Evolutionary conservation across 1,140 invertebrate genomes (phyloP).

Genomic region (Lanistes nyassanus): DNA sequence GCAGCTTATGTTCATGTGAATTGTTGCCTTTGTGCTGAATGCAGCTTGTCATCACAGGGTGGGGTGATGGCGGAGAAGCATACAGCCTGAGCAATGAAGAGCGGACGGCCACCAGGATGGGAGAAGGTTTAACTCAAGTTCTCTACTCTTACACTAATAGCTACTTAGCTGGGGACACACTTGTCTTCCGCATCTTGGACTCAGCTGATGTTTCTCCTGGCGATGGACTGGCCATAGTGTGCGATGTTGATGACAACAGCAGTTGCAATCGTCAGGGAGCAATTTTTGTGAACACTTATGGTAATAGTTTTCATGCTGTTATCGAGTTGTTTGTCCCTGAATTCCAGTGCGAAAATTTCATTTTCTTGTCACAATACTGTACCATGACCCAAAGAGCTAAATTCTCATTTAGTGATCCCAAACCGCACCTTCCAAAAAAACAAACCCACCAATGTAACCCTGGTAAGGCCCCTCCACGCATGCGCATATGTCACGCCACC

Average conservation of each 20-base stretch:
- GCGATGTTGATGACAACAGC: slow-evolving; percentile 39
- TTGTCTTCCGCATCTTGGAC: slow-evolving; percentile 55
- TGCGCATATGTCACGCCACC: no score
- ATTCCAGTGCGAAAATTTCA: no score
- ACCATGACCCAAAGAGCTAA: no score
- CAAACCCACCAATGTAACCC: no score
- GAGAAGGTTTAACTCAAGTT: slow-evolving; percentile 40
- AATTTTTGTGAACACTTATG: slow-evolving; percentile 50
- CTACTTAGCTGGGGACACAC: slow-evolving; percentile 46
- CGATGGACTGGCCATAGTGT: slow-evolving; percentile 52
- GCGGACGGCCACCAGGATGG: slow-evolving; percentile 49
- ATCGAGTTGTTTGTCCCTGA: no score
- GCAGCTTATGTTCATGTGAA: no score
- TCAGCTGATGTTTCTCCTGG: slow-evolving; percentile 52
- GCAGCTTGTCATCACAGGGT: slow-evolving; percentile 46
- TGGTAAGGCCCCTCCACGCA: no score
- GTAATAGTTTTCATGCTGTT: slow-evolving; percentile 34
- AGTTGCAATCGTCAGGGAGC: slow-evolving; percentile 49
- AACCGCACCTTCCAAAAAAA: no score
- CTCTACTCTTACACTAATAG: slow-evolving; percentile 50
- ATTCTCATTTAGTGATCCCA: no score
- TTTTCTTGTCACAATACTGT: no score
- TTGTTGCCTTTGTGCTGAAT: no score
- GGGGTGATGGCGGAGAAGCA: slow-evolving; percentile 43
- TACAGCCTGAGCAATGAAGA: slow-evolving; percentile 58